Evolutionary conservation across 2,888 invertebrate genomes (phyloP).

Genomic region (Polyploca ridens): DNA sequence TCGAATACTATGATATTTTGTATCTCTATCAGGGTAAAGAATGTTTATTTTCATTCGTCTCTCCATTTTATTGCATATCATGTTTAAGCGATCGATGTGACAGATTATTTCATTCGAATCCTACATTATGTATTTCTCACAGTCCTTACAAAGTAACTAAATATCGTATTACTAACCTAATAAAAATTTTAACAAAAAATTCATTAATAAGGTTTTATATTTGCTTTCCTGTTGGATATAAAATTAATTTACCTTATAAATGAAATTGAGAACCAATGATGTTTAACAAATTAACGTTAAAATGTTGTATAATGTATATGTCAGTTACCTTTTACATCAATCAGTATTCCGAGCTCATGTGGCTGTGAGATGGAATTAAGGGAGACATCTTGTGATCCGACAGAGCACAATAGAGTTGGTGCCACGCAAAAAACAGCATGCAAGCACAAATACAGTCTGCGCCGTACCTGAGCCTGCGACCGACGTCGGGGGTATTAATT

Average conservation of each 20-base stretch:
- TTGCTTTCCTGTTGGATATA: neutral
- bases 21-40: slow-evolving; percentile 46
- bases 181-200: too few species aligned
- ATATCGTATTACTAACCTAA: too few species aligned
- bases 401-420: slow-evolving; percentile 78
- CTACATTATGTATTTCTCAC: too few species aligned
- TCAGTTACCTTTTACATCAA: slow-evolving; percentile 45
- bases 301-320: slow-evolving; percentile 12
- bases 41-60: slow-evolving; percentile 41
- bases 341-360: slow-evolving; percentile 77
- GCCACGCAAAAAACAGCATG: slow-evolving; percentile 69
- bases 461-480: slow-evolving; percentile 58
- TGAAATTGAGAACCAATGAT: neutral
- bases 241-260: neutral
- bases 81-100: slow-evolving; percentile 16
- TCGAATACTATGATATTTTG: slow-evolving; percentile 60
- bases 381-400: slow-evolving; percentile 76
- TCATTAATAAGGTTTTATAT: too few species aligned
- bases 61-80: slow-evolving; percentile 41
- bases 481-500: slow-evolving; percentile 70
- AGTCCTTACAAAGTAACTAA: too few species aligned
- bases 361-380: slow-evolving; percentile 80
- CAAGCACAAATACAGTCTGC: slow-evolving; percentile 63
- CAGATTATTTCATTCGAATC: slow-evolving; percentile 25
- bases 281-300: neutral